Percentiles rank a stretch among this genome's conserved stretches.
These are phyloP conservation scores for Diadegma fenestrale DNA, from an alignment of 2,888 invertebrate species.

Conservation along the genomic window DNA sequence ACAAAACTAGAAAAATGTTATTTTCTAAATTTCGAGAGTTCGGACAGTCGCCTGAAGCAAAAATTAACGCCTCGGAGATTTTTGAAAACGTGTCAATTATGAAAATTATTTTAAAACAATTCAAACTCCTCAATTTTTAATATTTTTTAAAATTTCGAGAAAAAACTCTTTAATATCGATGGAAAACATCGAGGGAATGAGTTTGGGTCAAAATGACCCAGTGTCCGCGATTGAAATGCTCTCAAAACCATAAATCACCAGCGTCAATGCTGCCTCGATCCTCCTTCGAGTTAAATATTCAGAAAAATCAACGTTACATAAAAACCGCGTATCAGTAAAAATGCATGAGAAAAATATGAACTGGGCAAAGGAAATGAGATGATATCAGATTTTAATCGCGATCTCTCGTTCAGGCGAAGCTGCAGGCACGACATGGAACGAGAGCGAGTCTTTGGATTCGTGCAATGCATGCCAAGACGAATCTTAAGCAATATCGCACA, in stretches of 20 bases:
- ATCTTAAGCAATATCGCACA: slow-evolving; percentile 64
- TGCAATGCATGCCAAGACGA: slow-evolving; percentile 23
- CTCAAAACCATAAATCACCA: too few relatives aligned
- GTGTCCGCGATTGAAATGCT: too few relatives aligned
- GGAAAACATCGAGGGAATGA: too few relatives aligned
- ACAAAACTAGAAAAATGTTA: neutral
- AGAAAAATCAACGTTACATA: slow-evolving; percentile 7
- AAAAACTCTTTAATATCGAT: too few relatives aligned
- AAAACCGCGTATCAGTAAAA: neutral
- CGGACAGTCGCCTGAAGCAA: neutral
- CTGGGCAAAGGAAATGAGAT: slow-evolving; percentile 27
- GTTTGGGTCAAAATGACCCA: too few relatives aligned
- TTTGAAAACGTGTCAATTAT: too few relatives aligned
- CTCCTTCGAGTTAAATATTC: neutral
- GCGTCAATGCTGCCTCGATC: too few relatives aligned
- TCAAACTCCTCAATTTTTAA: too few relatives aligned
- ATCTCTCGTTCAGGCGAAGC: slow-evolving; percentile 31
- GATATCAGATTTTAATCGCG: slow-evolving; percentile 53
- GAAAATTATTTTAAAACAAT: too few relatives aligned
- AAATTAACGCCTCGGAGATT: too few relatives aligned
- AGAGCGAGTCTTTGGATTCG: slow-evolving; percentile 19
- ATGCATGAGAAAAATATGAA: neutral
- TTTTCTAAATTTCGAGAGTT: neutral
- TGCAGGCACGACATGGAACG: neutral
- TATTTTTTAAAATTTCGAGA: too few relatives aligned